Conservation (phyloP, 2,797 vertebrate genomes). For the Mormyrops attenuatus region DNA sequence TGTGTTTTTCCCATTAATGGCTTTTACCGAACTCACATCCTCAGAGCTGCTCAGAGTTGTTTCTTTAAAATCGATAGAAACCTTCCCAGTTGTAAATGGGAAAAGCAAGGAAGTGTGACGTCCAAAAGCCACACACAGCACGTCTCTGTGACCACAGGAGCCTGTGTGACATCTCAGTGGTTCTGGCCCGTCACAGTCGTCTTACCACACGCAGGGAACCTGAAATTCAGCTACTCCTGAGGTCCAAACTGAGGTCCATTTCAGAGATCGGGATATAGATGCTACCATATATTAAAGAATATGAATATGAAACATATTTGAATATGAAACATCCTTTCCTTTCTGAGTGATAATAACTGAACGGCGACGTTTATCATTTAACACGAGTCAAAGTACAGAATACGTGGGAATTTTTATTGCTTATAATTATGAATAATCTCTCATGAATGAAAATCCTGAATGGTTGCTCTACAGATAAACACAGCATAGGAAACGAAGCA, state of each 20-base stretch:
- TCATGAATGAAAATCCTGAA: neutral
- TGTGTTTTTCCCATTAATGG: neutral
- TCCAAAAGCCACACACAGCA: neutral
- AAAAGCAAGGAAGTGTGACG: neutral
- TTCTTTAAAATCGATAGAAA: neutral
- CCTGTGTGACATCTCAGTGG: neutral
- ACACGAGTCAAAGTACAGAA: neutral
- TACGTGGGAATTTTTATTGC: neutral
- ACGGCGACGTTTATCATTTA: neutral
- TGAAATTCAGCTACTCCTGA: neutral
- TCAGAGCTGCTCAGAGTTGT: neutral
- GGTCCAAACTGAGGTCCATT: neutral
- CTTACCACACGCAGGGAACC: neutral
- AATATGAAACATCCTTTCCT: neutral
- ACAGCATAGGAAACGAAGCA: neutral
- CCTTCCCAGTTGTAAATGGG: neutral
- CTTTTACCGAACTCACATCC: neutral
- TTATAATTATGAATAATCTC: neutral
- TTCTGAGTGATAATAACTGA: neutral
- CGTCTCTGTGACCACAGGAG: neutral
- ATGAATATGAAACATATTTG: neutral
- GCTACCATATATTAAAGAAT: neutral
- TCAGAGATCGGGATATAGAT: neutral
- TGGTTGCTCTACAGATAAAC: neutral
- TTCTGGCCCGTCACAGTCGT: neutral